Evolutionary conservation across 2,888 invertebrate species (phyloP).

Genomic region (Nomada goodeniana): DNA sequence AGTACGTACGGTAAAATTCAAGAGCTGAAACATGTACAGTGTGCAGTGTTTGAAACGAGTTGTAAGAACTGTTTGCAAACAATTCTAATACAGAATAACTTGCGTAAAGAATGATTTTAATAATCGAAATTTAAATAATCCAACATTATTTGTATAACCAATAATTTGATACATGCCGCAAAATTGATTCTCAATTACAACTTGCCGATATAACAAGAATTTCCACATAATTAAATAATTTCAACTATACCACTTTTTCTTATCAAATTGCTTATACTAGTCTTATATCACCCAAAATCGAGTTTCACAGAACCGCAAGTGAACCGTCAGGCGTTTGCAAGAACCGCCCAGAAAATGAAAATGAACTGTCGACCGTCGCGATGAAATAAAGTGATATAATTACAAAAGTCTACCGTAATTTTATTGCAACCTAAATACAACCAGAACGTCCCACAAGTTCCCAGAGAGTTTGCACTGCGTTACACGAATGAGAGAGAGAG

Average conservation of each 20-base stretch:
- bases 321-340: no score
- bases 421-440: not conserved
- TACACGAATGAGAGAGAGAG: not conserved
- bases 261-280: no score
- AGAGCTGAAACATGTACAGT: not conserved
- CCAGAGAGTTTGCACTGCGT: not conserved
- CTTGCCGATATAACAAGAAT: no score
- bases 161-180: conserved; percentile 5
- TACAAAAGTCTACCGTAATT: no score
- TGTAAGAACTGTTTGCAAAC: not conserved
- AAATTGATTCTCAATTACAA: conserved; percentile 1
- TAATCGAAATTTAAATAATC: conserved; percentile 18
- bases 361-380: no score
- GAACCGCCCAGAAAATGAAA: no score
- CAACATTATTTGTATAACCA: conserved; percentile 20
- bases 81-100: conserved; percentile 24
- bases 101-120: conserved; percentile 18
- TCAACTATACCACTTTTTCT: no score
- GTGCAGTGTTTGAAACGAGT: not conserved
- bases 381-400: no score
- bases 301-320: no score
- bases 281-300: no score
- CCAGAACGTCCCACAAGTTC: not conserved
- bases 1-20: not conserved
- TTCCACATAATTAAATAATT: no score